A percentile compares a stretch with the other conserved stretches of the same genome.
Evolutionary conservation across 2,888 invertebrate genomes (phyloP).

Genomic region (Acleris holmiana): DNA sequence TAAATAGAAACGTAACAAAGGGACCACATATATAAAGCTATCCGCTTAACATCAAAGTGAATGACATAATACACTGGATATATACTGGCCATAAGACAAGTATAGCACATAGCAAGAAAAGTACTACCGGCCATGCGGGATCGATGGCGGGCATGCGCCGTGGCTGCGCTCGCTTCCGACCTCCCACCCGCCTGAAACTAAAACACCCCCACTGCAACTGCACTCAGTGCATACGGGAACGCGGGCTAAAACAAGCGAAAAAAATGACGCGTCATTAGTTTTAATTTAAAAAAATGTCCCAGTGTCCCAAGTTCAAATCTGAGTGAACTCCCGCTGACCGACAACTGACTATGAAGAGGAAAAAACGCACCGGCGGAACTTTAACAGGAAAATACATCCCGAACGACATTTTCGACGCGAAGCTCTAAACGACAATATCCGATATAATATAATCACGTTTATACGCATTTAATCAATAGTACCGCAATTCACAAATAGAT

Average conservation of each 20-base stretch:
- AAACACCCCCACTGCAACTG: slow-evolving; percentile 72
- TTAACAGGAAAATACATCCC: slow-evolving; percentile 50
- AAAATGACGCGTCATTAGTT: slow-evolving; percentile 40
- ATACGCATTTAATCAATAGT: slow-evolving; percentile 40
- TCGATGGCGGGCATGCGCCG: slow-evolving; percentile 81
- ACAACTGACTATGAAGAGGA: slow-evolving; percentile 76
- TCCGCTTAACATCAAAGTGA: slow-evolving; percentile 71
- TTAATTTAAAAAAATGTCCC: slow-evolving; percentile 25
- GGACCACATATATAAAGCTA: slow-evolving; percentile 48
- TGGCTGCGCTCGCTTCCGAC: slow-evolving; percentile 55
- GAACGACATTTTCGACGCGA: slow-evolving; percentile 41
- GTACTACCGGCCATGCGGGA: slow-evolving; percentile 68
- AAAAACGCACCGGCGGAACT: slow-evolving; percentile 67
- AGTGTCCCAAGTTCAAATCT: slow-evolving; percentile 23
- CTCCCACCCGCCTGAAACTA: slow-evolving; percentile 53
- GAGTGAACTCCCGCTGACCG: slow-evolving; percentile 36
- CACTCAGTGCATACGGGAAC: slow-evolving; percentile 79
- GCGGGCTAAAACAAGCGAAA: slow-evolving; percentile 56
- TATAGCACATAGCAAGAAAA: slow-evolving; percentile 56
- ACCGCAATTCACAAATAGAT: slow-evolving; percentile 41
- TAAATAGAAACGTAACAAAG: slow-evolving; percentile 42
- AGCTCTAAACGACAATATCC: slow-evolving; percentile 28
- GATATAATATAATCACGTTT: slow-evolving; percentile 54
- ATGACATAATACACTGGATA: slow-evolving; percentile 77
- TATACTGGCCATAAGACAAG: slow-evolving; percentile 44